A percentile compares a stretch with the other conserved stretches of the same genome.
Evolutionary conservation across 2,113 vertebrate genomes (phyloP).

Genomic region (Mustela nigripes): DNA sequence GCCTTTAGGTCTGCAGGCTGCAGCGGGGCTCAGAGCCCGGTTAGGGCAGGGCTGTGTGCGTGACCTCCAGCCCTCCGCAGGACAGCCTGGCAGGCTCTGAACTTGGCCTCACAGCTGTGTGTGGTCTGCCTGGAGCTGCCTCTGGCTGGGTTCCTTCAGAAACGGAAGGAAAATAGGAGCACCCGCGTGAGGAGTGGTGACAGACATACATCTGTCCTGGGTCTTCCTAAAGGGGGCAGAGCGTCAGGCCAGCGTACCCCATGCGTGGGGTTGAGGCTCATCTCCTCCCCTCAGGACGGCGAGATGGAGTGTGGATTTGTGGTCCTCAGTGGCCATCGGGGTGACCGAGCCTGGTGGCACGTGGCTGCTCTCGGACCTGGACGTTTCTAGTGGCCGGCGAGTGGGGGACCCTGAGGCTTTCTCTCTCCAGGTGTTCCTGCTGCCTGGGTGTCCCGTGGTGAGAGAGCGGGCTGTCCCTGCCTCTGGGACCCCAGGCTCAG

Average conservation of each 20-base stretch:
- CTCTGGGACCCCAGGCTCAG: background rate
- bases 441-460: fast-evolving
- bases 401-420: background rate
- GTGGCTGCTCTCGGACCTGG: background rate
- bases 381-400: background rate
- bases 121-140: background rate
- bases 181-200: no score
- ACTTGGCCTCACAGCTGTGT: background rate
- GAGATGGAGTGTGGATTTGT: background rate
- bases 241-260: background rate
- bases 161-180: no score
- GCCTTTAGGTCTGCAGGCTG: background rate
- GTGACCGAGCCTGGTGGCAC: background rate
- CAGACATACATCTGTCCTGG: background rate
- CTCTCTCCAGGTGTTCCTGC: background rate
- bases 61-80: background rate
- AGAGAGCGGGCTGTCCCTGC: background rate
- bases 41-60: background rate
- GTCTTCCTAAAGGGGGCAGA: background rate
- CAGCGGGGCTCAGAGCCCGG: background rate
- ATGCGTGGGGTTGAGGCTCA: fast-evolving
- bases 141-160: background rate
- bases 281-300: background rate
- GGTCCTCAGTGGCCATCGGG: background rate
- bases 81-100: background rate